Evolutionary conservation across 2,797 vertebrate species (phyloP), one percentile per base, ranked within the genome.

Genomic region (Melanotaenia trifasciata): DNA sequence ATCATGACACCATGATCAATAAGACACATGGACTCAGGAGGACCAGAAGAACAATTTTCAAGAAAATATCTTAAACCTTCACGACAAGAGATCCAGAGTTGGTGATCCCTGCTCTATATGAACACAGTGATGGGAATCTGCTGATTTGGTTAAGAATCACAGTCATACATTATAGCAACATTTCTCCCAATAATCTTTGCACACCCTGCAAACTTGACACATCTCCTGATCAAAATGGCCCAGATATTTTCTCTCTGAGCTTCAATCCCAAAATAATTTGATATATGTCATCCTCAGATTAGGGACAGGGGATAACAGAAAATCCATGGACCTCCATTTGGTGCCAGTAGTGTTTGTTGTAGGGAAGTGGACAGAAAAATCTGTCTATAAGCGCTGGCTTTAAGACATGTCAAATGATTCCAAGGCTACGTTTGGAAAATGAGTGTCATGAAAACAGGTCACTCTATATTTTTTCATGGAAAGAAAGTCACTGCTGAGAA

Each of bases 201-300:
- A 40, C 12, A 26, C 64, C 67, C 35, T 43, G 32, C 58, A 50
- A 18, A 59, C 22, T 24, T 58, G 26, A 68, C 65, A 71, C 58
- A 61, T 83, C 5, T 16, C 68, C 61, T 88, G 71, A 59, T 88
- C 45, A 73, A 88, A 92, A 85, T 74, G 87, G 81, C 81, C 85
- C 85, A 87, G 85, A 92, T 93, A 81, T 85, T 75, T 84, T 85
- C 79, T 81, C 32, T 18, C 80, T 82, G 77, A 88, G 84, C 79
- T 78, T 84, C 80, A 87, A 86, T 86, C 79, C 82, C 71, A 73
- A 82, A 92, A 90, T 91, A 79, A 92, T 92, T 89, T 92, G 58
- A 87, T 90, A 87, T 78, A 73, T 91, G 90, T 90, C 84, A 78
- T 78, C 56, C 58, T 87, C 83, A 68, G 89, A 92, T 92, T 90